phyloP scores from a whole-genome alignment of 2,797 vertebrate species.

The Lycodopsis pacificus region DNA sequence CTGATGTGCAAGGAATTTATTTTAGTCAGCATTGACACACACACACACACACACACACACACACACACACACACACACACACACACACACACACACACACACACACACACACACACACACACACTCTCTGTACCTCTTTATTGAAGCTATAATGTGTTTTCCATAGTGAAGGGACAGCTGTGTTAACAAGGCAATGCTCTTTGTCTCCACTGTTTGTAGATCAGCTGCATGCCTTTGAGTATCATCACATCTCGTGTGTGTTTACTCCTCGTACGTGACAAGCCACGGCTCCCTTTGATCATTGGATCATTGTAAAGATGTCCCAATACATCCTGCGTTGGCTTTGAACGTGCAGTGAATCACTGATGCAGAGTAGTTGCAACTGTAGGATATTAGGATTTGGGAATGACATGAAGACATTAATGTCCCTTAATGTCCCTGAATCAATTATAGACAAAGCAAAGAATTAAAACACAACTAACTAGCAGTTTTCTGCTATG shows the following conservation, averaged over 20 bases:
- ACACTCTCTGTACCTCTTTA: background rate
- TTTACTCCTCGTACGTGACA: background rate
- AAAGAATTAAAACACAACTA: background rate
- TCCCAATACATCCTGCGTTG: background rate
- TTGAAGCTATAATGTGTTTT: background rate
- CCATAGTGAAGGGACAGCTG: conserved; percentile 1
- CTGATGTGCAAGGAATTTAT: background rate
- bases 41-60: background rate
- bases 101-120: background rate
- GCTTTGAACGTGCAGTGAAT: background rate
- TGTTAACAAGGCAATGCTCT: conserved; percentile 1
- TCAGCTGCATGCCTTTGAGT: background rate
- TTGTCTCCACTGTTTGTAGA: background rate
- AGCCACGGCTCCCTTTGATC: background rate
- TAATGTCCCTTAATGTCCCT: background rate
- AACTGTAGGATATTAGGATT: background rate
- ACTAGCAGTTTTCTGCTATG: background rate
- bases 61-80: background rate
- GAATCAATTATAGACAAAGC: background rate
- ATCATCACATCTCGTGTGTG: background rate
- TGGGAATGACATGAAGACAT: background rate
- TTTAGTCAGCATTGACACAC: background rate
- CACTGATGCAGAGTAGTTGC: background rate
- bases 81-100: background rate
- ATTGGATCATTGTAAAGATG: background rate